phyloP scores from a whole-genome alignment of 2,113 vertebrate species.

The Pseudopodoces humilis region DNA sequence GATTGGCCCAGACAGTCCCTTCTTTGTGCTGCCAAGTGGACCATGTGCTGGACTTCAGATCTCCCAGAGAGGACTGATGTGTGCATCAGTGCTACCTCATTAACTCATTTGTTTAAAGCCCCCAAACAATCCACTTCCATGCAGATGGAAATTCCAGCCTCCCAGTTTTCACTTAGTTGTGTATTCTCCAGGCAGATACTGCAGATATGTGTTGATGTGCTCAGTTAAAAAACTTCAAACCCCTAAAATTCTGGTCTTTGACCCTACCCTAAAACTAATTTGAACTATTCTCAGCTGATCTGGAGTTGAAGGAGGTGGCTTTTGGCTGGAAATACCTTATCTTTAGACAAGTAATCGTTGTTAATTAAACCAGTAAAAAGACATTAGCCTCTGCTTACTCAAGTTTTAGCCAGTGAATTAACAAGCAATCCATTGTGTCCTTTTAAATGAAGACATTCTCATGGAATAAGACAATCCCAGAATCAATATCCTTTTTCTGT shows the following conservation, averaged over 20 bases:
- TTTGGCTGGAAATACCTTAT: slow-evolving; percentile 52
- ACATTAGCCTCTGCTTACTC: slow-evolving; percentile 33
- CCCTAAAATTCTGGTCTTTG: slow-evolving; percentile 27
- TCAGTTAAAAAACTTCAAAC: slow-evolving; percentile 28
- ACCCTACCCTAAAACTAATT: slow-evolving; percentile 56
- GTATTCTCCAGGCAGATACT: not conserved
- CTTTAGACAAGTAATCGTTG: slow-evolving; percentile 40
- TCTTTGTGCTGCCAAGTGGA: not conserved
- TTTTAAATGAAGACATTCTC: slow-evolving; percentile 5
- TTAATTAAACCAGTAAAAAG: slow-evolving; percentile 44
- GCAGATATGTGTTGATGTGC: not conserved
- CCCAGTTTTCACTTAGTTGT: slow-evolving; percentile 20
- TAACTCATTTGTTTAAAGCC: slow-evolving; percentile 47
- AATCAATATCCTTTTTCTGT: not conserved
- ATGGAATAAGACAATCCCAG: not conserved
- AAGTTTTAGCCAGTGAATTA: slow-evolving; percentile 29
- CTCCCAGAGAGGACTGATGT: not conserved
- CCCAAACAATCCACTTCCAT: slow-evolving; percentile 26
- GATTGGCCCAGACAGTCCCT: not conserved
- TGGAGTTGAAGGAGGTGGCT: slow-evolving; percentile 16
- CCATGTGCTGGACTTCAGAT: not conserved
- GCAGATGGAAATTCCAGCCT: slow-evolving; percentile 39
- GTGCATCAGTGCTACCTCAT: not conserved
- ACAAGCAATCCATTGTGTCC: not conserved
- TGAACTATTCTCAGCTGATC: slow-evolving; percentile 55